Conservation (phyloP, 2,797 vertebrate genomes). For the Eurystomus glaucurus region DNA sequence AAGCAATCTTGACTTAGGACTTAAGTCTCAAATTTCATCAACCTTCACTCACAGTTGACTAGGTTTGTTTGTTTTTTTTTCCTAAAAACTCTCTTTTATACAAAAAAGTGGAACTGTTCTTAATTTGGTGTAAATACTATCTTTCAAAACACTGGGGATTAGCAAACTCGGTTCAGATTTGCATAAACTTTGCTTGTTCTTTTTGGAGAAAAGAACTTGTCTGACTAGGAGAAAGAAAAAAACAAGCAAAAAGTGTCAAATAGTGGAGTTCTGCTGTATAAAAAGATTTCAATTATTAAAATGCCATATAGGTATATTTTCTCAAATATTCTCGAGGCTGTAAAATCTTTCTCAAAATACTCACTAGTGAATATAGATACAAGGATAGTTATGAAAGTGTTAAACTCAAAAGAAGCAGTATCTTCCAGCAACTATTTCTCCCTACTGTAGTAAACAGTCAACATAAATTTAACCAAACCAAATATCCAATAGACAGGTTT, state of each 20-base stretch:
- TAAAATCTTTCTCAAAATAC: not conserved
- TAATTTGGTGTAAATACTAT: not conserved
- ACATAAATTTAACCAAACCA: conserved; percentile 50
- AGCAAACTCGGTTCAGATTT: not conserved
- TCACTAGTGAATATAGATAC: not conserved
- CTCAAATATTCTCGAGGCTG: not conserved
- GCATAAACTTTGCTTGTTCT: not conserved
- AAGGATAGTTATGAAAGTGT: not conserved
- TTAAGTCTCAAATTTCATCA: not conserved
- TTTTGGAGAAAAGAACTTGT: not conserved
- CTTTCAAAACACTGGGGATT: not conserved
- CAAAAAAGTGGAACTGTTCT: not conserved
- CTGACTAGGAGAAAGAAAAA: not conserved
- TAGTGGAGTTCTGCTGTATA: not conserved
- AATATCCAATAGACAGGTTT: conserved; percentile 49
- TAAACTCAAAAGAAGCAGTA: conserved; percentile 2
- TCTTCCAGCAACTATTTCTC: not conserved
- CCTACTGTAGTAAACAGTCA: not conserved
- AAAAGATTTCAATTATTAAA: not conserved
- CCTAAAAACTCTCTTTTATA: not conserved
- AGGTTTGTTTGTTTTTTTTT: not conserved
- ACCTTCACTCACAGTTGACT: not conserved
- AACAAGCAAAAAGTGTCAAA: not conserved
- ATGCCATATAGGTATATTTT: not conserved
- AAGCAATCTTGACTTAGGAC: not conserved